phyloP scores from a whole-genome alignment of 2,113 vertebrate species.

The Aplodontia rufa region DNA sequence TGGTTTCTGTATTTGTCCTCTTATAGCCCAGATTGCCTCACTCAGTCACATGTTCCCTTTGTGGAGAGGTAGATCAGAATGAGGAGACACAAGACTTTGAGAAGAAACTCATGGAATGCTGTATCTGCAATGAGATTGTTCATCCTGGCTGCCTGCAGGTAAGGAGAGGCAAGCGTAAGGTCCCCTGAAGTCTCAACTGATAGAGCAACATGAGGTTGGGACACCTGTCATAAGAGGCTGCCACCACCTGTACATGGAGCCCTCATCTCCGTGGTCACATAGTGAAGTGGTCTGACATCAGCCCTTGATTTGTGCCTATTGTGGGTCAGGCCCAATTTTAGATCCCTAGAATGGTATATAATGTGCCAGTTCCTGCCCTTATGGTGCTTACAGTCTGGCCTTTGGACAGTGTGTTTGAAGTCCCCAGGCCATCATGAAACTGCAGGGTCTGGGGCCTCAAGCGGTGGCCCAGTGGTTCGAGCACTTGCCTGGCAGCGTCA shows the following conservation, averaged over 20 bases:
- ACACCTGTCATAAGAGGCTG: not conserved
- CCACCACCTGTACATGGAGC: not conserved
- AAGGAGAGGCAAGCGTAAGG: constrained; percentile 25
- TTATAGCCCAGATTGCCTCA: constrained; percentile 95
- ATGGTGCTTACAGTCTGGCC: not conserved
- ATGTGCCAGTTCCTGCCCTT: not conserved
- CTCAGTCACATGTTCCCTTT: constrained; percentile 95
- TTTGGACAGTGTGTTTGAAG: not conserved
- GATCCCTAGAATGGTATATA: not conserved
- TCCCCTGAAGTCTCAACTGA: not conserved
- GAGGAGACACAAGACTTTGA: constrained; percentile 91
- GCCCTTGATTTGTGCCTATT: not conserved
- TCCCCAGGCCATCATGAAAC: not conserved
- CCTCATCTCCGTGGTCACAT: not conserved
- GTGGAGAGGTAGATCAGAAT: constrained; percentile 93
- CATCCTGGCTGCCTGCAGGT: constrained; percentile 97
- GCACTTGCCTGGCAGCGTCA: too few relatives aligned
- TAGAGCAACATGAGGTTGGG: not conserved
- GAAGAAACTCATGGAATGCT: constrained; percentile 97
- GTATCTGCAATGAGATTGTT: constrained; percentile 94
- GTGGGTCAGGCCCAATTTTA: not conserved
- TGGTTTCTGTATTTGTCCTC: constrained; percentile 72
- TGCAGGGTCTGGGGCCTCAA: not conserved
- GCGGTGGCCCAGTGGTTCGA: too few relatives aligned
- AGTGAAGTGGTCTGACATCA: not conserved